Percentiles rank a stretch among this genome's conserved stretches.
Conservation (phyloP, 2,888 invertebrate species). For the Drepanosiphum platanoidis region DNA sequence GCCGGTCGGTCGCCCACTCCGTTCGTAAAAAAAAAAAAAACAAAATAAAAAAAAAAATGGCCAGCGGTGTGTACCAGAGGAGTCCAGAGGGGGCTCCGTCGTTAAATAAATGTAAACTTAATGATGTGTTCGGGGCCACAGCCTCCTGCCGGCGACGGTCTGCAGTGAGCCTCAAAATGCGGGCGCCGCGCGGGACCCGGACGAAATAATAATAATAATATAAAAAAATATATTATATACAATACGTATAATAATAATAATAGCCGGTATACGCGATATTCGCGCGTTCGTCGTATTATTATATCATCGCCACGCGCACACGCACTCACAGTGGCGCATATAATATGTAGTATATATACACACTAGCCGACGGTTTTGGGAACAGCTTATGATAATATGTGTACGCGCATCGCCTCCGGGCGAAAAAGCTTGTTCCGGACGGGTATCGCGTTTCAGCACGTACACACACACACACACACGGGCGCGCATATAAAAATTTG, state of each 20-base stretch:
- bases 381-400: not conserved
- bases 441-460: slow-evolving; percentile 51
- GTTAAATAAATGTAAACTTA: slow-evolving; percentile 62
- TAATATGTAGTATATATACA: not conserved
- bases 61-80: slow-evolving; percentile 50
- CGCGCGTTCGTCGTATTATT: not conserved
- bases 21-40: slow-evolving; percentile 45
- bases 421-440: slow-evolving; percentile 54
- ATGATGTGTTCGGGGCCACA: slow-evolving; percentile 61
- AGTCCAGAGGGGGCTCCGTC: slow-evolving; percentile 57
- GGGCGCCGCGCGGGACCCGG: not conserved
- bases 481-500: not conserved
- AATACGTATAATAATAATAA: slow-evolving; percentile 5
- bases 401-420: not conserved
- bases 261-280: slow-evolving; percentile 4
- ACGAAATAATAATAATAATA: slow-evolving; percentile 10
- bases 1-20: slow-evolving; percentile 59
- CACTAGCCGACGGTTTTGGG: not conserved
- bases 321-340: not conserved
- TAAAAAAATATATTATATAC: too few relatives aligned
- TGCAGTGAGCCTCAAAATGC: slow-evolving; percentile 51
- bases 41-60: slow-evolving; percentile 52
- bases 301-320: not conserved
- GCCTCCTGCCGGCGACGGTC: slow-evolving; percentile 37
- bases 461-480: not conserved